Percentiles rank a stretch among this genome's conserved stretches.
phyloP scores from a whole-genome alignment of 2,888 invertebrate genomes.

The Caprella mutica region DNA sequence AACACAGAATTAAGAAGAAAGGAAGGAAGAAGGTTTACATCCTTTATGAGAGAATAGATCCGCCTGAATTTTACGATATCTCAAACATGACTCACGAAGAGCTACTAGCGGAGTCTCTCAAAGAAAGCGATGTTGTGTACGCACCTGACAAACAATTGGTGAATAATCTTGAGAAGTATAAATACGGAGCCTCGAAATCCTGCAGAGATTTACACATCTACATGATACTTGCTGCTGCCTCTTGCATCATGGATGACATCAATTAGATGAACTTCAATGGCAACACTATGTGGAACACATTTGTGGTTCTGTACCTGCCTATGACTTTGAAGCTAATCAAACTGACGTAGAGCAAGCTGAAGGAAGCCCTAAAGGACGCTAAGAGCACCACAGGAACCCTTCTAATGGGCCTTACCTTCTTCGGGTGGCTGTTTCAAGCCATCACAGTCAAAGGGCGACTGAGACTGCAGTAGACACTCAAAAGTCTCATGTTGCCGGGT shows the following conservation, averaged over 20 bases:
- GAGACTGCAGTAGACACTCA: neutral
- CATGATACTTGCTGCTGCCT: neutral
- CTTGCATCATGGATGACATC: constrained; percentile 1
- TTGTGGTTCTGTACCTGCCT: neutral
- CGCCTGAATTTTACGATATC: constrained; percentile 1
- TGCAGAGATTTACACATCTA: neutral
- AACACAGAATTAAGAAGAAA: neutral
- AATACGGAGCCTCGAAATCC: neutral
- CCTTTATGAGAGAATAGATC: constrained; percentile 1
- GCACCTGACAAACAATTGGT: neutral
- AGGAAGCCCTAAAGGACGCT: neutral
- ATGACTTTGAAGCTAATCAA: neutral
- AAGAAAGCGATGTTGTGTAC: constrained; percentile 7
- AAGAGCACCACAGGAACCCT: no score
- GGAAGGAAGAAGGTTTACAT: neutral
- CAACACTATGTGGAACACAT: constrained; percentile 3
- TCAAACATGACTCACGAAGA: constrained; percentile 5
- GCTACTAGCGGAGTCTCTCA: neutral
- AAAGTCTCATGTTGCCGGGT: neutral
- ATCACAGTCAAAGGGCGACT: neutral
- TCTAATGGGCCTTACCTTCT: neutral
- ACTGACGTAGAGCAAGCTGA: neutral
- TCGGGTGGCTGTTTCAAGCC: neutral
- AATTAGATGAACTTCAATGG: neutral
- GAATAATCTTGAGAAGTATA: neutral